Conservation (phyloP, 2,888 invertebrate species). For the Panopea generosa region DNA sequence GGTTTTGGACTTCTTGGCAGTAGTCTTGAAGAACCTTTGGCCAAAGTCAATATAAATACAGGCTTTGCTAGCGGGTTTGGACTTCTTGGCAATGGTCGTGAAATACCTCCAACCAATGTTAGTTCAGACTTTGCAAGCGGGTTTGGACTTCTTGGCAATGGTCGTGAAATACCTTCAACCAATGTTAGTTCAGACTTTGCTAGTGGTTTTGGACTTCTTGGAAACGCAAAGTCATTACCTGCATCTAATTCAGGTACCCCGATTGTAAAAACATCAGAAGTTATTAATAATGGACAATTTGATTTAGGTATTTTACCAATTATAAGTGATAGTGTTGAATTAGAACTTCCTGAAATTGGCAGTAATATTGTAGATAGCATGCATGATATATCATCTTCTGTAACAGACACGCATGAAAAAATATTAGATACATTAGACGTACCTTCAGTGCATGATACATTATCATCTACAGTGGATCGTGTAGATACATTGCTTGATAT, state of each 20-base stretch:
- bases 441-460: background rate
- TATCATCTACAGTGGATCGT: background rate
- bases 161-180: background rate
- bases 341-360: background rate
- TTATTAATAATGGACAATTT: background rate
- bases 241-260: no score
- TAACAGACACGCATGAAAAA: constrained; percentile 6
- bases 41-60: background rate
- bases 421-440: background rate
- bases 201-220: constrained; percentile 8
- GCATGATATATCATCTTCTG: background rate
- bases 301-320: background rate
- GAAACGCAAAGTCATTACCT: background rate
- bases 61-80: background rate
- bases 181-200: background rate
- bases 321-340: no score
- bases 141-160: constrained; percentile 10
- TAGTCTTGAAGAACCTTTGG: background rate
- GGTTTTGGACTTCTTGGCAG: background rate
- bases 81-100: constrained; percentile 4
- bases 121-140: background rate
- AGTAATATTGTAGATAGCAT: background rate
- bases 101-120: background rate
- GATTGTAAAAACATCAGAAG: background rate
- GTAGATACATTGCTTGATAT: constrained; percentile 2